These are phyloP conservation scores for Anas platyrhynchos DNA, from an alignment of 2,113 vertebrate genomes.

Conservation along the genomic window DNA sequence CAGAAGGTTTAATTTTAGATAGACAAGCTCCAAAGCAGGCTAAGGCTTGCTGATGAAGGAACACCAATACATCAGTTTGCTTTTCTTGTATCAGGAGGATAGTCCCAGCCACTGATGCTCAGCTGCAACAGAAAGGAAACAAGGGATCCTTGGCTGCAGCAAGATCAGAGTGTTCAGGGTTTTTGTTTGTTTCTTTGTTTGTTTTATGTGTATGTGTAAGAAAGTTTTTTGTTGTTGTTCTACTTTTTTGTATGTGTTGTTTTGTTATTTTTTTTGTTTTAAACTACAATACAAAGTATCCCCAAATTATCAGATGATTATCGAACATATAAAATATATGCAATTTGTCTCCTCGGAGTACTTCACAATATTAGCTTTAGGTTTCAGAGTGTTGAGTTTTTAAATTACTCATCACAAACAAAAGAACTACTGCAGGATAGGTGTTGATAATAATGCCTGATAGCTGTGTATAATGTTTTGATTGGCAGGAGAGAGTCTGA, in stretches of 20 bases:
- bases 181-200: too few relatives aligned
- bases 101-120: background rate
- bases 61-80: background rate
- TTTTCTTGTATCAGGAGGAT: background rate
- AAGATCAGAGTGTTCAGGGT: background rate
- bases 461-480: constrained; percentile 20
- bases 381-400: constrained; percentile 46
- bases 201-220: background rate
- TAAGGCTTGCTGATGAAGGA: background rate
- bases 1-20: background rate
- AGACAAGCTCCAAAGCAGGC: background rate
- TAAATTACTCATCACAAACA: constrained; percentile 60
- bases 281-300: background rate
- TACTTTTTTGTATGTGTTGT: background rate
- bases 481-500: constrained; percentile 54
- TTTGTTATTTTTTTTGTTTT: background rate
- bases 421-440: constrained; percentile 45
- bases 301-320: background rate
- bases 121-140: background rate
- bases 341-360: constrained; percentile 44
- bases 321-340: background rate
- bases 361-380: constrained; percentile 43
- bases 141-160: background rate
- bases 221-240: background rate
- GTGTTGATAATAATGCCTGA: constrained; percentile 68